Evolutionary conservation across 2,113 vertebrate genomes (phyloP).

Genomic region (Amphiprion ocellaris): DNA sequence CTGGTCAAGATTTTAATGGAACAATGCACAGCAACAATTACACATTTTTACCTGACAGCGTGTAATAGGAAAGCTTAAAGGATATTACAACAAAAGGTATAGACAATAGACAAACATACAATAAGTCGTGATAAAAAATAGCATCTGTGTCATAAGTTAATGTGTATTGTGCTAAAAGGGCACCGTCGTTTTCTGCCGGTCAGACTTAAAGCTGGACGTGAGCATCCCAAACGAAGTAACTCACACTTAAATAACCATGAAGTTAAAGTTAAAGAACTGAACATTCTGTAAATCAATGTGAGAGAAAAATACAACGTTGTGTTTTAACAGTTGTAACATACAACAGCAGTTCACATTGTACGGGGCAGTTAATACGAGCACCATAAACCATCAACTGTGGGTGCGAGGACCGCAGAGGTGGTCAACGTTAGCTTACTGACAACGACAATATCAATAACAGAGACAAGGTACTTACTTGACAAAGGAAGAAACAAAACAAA

Average conservation of each 20-base stretch:
- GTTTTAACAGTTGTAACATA: not conserved
- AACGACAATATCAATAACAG: not conserved
- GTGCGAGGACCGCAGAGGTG: not conserved
- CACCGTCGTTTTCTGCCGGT: not conserved
- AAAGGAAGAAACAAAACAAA: conserved; percentile 73
- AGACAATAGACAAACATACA: too few species aligned
- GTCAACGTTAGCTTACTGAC: not conserved
- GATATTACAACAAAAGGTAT: too few species aligned
- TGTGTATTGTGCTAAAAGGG: too few species aligned
- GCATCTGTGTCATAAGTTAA: too few species aligned
- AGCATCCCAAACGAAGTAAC: not conserved
- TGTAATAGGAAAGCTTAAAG: too few species aligned
- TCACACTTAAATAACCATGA: not conserved
- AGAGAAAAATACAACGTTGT: conserved; percentile 7
- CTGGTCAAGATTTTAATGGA: conserved; percentile 12
- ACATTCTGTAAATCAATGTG: not conserved
- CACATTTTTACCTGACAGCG: too few species aligned
- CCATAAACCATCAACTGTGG: not conserved
- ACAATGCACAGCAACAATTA: too few species aligned
- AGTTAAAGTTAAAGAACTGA: not conserved
- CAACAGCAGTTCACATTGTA: not conserved
- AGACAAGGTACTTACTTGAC: conserved; percentile 75
- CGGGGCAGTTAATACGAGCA: not conserved
- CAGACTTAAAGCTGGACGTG: not conserved
- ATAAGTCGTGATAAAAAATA: too few species aligned